phyloP scores from a whole-genome alignment of 2,888 invertebrate genomes.

The Cheilosia impressa region DNA sequence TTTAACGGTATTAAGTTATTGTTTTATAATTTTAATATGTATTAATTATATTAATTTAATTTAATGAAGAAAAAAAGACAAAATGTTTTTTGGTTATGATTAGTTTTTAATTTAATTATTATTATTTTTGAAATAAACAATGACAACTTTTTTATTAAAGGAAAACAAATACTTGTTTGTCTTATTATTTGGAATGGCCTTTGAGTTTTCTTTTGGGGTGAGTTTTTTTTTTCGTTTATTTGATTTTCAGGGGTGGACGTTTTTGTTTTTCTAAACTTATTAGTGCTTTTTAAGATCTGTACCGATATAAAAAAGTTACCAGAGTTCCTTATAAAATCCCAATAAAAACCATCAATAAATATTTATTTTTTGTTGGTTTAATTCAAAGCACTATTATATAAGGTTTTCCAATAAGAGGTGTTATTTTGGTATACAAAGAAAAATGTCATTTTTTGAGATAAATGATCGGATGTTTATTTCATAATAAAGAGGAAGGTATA shows the following conservation, averaged over 20 bases:
- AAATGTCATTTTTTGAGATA: too few relatives aligned
- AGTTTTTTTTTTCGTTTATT: not conserved
- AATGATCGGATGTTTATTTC: too few relatives aligned
- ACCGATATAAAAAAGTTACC: too few relatives aligned
- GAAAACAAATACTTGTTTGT: slow-evolving; percentile 28
- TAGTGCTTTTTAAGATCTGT: not conserved
- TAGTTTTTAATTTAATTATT: slow-evolving; percentile 56
- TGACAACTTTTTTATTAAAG: slow-evolving; percentile 67
- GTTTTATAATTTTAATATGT: slow-evolving; percentile 50
- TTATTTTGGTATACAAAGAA: too few relatives aligned
- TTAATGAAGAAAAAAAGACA: slow-evolving; percentile 39
- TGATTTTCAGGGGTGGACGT: not conserved
- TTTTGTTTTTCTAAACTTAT: not conserved
- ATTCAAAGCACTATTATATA: too few relatives aligned
- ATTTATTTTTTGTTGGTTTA: too few relatives aligned
- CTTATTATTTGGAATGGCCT: slow-evolving; percentile 42
- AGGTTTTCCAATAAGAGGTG: too few relatives aligned
- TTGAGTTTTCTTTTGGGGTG: slow-evolving; percentile 17
- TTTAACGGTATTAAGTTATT: slow-evolving; percentile 73
- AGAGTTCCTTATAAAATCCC: too few relatives aligned
- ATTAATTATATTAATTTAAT: slow-evolving; percentile 56
- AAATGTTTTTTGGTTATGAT: slow-evolving; percentile 71
- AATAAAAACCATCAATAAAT: too few relatives aligned
- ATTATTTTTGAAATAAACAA: slow-evolving; percentile 68
- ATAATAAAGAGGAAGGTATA: too few relatives aligned